Base-by-base conservation (phyloP, 2,888 invertebrate genomes). In the Mesoligia furuncula region DNA sequence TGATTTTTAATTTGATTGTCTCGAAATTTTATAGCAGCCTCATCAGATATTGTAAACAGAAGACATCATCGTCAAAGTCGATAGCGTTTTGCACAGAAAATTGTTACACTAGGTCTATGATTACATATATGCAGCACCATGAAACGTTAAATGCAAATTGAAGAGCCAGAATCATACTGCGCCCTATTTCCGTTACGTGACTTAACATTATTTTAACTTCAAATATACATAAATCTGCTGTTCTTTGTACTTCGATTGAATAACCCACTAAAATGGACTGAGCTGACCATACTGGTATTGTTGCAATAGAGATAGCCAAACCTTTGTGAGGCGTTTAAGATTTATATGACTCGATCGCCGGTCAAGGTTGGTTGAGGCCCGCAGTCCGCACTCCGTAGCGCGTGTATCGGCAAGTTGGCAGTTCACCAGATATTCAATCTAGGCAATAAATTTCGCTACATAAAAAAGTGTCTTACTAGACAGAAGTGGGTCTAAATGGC, bases 281-380 rank as follows among this genome's bases (percentile, higher is more conserved):
- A 70, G 61, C 82, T 86, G 81, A 81, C 88, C 81, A 84, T 84
- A 84, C 73, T 76, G 27, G 83, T 85, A 85, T 84, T 83, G 86
- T 80, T 85, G 85, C 83, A 90, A 85, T 85, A 87, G 82, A 87
- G 87, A 87, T 88, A 88, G 89, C 90, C 85, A 90, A 90, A 90
- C 79, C 88, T 89, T 90, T 92, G 91, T 92, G 90, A 89, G 86
- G 85, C 80, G 79, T 84, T 88, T 88, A 88, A 90, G 91, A 92
- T 93, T 92, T 92, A 92, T 92, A 89, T 85, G 88, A 87, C 90
- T 90, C 86, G 89, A 90, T 93, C 90, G 85, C 88, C 94, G 95
- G 96, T 96, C 96, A 96, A 96, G 96, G 96, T 93, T 95, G 93
- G 90, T 85, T 65, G 92, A 94, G 94, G 93, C 92, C 95, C 95